Evolutionary conservation across 2,888 invertebrate species (phyloP), one percentile per base, ranked within the genome.

Genomic region (Cryptocephalus moraei): DNA sequence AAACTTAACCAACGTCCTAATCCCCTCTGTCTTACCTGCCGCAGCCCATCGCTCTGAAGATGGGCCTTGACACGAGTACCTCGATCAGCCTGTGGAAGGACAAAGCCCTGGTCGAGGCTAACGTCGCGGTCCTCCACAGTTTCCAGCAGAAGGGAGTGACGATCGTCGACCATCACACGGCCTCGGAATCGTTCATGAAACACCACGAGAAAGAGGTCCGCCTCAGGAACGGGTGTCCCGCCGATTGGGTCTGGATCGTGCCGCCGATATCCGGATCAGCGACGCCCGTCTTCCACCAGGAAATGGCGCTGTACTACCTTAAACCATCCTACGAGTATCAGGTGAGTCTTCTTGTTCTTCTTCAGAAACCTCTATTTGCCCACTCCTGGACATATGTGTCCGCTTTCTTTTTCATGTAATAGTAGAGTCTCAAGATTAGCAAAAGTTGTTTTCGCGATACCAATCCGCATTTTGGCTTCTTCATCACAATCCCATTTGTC

Each of bases 161-260:
- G 8, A 93, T 96, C 49, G 91, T 93, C 8, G 95, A 96, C 74
- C 91, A 96, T 67, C 94, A 95, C 66, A 91, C 93, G 1, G 94
- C 94, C 11, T 86, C 92, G 0, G 94, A 95, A 70, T 91, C 91
- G 55, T 96, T 95, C 69, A 92, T 94, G 82, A 92, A 92, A 65
- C 92, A 93, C 73, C 77, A 91, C 59, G 91, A 93, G 62, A 93
- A 92, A 65, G 94, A 95, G 68, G 84, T 86, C 56, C 77, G 88
- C 59, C 71, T 91, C 43, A 77, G 94, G 71, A 86, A 87, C 10
- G 89, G 89, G 0, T 89, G 89, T 62, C 89, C 89, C 1, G 85
- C 86, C 0, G 90, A 90, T 70, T 90, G 90, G 90, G 79, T 89
- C 41, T 86, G 86, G 86, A 86, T 83, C 47, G 81, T 82, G 4